Evolutionary conservation across 1,140 invertebrate genomes (phyloP).

Genomic region (Drosophila equinoxialis): DNA sequence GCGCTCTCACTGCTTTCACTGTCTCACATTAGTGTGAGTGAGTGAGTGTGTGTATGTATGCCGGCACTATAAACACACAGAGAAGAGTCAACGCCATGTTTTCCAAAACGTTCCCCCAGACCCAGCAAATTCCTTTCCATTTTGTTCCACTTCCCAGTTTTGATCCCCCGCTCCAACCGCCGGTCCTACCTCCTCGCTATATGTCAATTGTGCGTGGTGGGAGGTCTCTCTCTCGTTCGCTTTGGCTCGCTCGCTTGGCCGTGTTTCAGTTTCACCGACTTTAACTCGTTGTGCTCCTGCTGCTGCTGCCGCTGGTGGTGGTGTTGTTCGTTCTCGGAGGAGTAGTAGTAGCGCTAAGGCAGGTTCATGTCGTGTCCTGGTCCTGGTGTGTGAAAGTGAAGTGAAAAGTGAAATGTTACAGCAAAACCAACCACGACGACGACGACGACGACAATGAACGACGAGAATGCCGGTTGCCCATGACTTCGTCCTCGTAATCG

Average conservation of each 20-base stretch:
- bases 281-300: conserved; percentile 63
- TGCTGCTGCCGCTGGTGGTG: not conserved
- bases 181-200: not conserved
- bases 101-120: conserved; percentile 60
- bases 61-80: conserved; percentile 68
- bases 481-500: conserved; percentile 26
- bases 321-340: conserved; percentile 28
- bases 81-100: conserved; percentile 66
- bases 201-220: conserved; percentile 40
- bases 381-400: conserved; percentile 76
- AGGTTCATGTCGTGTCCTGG: conserved; percentile 49
- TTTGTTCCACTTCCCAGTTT: conserved; percentile 70
- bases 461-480: conserved; percentile 63
- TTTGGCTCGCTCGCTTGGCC: conserved; percentile 72
- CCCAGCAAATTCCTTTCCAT: conserved; percentile 72
- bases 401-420: conserved; percentile 81
- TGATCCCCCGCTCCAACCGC: conserved; percentile 45
- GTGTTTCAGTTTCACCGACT: conserved; percentile 75
- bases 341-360: conserved; percentile 30
- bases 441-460: conserved; percentile 20
- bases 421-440: not conserved
- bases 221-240: conserved; percentile 35
- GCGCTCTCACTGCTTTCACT: conserved; percentile 76
- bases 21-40: conserved; percentile 21
- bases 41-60: conserved; percentile 45